These are phyloP conservation scores for Capitulum mitella DNA, from an alignment of 2,888 invertebrate species.

Conservation along the genomic window DNA sequence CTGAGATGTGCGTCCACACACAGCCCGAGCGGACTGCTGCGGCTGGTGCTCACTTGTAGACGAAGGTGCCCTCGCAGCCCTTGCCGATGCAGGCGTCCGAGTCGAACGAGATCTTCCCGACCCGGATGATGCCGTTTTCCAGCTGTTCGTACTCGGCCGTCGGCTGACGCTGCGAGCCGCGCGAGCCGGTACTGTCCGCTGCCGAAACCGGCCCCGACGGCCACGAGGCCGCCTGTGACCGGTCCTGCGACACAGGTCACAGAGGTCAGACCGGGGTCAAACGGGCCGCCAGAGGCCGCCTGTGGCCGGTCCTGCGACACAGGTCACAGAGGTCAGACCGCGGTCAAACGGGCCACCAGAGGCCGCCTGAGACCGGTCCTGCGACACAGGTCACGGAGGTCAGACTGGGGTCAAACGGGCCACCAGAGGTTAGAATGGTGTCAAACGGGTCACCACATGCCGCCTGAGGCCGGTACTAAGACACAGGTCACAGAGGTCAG, in stretches of 20 bases:
- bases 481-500: background rate
- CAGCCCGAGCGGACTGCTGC: background rate
- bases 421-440: no score
- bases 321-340: background rate
- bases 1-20: background rate
- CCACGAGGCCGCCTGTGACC: background rate
- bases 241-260: no score
- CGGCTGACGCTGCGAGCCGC: constrained; percentile 40
- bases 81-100: constrained; percentile 81
- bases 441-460: no score
- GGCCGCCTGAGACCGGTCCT: no score
- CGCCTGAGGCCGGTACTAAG: no score
- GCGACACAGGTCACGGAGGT: no score
- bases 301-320: no score
- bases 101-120: constrained; percentile 85
- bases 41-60: constrained; percentile 43
- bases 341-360: no score
- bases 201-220: constrained; percentile 21
- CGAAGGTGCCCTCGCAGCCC: constrained; percentile 97
- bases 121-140: constrained; percentile 58
- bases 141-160: constrained; percentile 56
- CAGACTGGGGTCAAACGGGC: background rate
- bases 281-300: background rate
- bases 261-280: background rate
- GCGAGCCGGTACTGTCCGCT: constrained; percentile 24